A percentile compares a stretch with the other conserved stretches of the same genome.
phyloP scores from a whole-genome alignment of 64 coral and sea anemone genomes.

The Astreopora myriophthalma region DNA sequence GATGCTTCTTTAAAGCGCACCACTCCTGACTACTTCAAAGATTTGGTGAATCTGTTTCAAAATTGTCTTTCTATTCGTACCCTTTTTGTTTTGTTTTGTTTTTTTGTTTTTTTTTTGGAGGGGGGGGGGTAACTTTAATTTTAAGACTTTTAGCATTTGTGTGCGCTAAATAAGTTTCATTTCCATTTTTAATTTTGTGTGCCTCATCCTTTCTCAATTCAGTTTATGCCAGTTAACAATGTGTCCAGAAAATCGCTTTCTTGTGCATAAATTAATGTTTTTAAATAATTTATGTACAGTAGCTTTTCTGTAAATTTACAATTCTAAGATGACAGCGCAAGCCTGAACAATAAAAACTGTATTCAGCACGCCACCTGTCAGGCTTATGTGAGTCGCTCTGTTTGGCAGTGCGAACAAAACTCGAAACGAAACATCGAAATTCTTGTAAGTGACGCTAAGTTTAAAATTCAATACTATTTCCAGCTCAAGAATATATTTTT shows the following conservation, averaged over 20 bases:
- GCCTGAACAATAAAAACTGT: constrained; percentile 87
- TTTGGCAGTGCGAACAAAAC: constrained; percentile 43
- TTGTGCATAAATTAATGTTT: constrained; percentile 29
- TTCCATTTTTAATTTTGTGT: background rate
- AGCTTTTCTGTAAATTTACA: constrained; percentile 53
- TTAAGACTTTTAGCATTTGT: background rate
- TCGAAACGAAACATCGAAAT: background rate
- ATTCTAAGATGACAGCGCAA: constrained; percentile 97
- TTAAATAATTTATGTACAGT: constrained; percentile 27
- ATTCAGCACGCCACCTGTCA: constrained; percentile 84
- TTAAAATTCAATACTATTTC: background rate
- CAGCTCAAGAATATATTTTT: background rate
- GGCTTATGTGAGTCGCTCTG: constrained; percentile 38
- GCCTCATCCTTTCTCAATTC: background rate
- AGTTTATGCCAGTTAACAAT: constrained; percentile 41
- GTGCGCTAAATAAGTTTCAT: background rate
- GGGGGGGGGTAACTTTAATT: too few species aligned
- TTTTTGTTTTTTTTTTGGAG: too few species aligned
- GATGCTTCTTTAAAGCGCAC: too few species aligned
- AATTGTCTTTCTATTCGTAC: too few species aligned
- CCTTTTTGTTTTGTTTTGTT: too few species aligned
- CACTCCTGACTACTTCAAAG: too few species aligned
- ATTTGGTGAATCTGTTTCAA: too few species aligned
- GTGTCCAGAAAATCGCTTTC: background rate
- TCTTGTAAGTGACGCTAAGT: background rate